These are phyloP conservation scores for Drosophila sp. DNA, from an alignment of 1,140 invertebrate genomes.

Conservation along the genomic window DNA sequence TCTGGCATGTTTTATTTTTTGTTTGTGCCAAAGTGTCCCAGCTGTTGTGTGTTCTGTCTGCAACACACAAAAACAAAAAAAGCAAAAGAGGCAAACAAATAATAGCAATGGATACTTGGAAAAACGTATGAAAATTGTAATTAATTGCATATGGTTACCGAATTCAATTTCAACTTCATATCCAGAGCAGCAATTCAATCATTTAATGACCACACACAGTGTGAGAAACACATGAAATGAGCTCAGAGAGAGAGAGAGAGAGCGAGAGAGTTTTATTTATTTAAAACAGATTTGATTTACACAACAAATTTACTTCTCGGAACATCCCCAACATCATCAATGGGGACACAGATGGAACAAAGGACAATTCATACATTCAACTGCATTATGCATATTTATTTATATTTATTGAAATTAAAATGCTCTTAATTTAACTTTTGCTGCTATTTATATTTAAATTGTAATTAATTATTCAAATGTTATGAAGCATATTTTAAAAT, in stretches of 20 bases:
- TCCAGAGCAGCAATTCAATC: conserved; percentile 5
- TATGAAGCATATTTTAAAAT: conserved; percentile 68
- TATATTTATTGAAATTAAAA: conserved; percentile 77
- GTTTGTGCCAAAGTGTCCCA: conserved; percentile 46
- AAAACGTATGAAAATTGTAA: conserved; percentile 58
- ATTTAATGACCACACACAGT: neutral
- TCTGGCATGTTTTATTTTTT: conserved; percentile 64
- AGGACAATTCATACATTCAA: conserved; percentile 16
- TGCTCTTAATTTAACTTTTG: conserved; percentile 76
- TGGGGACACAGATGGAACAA: neutral
- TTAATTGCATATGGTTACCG: conserved; percentile 45
- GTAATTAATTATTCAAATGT: conserved; percentile 77
- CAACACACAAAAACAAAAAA: conserved; percentile 20
- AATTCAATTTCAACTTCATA: conserved; percentile 30
- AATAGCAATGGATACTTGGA: conserved; percentile 36
- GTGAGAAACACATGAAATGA: neutral
- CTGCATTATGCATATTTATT: conserved; percentile 55
- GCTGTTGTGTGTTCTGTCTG: conserved; percentile 43
- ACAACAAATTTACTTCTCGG: conserved; percentile 23
- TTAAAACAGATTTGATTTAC: conserved; percentile 3
- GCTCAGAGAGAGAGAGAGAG: neutral
- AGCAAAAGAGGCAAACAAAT: conserved; percentile 32
- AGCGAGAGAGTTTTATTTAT: neutral
- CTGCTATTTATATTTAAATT: conserved; percentile 67
- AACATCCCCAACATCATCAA: neutral